Base-by-base conservation (phyloP, 2,113 vertebrate genomes). In the Eidolon helvum region DNA sequence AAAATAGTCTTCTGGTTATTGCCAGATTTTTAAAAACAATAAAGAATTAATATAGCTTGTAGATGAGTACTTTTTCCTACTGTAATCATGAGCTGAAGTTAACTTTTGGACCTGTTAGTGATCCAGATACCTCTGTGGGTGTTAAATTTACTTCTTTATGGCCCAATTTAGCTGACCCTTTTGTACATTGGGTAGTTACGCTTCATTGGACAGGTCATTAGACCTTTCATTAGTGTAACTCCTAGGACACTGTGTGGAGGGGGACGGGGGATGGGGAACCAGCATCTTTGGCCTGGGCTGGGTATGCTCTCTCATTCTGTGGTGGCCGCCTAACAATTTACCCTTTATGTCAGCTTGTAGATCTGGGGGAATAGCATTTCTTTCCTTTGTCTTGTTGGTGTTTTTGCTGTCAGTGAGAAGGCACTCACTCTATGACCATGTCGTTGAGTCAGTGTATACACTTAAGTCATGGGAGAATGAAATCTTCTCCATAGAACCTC, bases 121-220 rank as follows among this genome's bases (percentile, higher is more conserved):
- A 71, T 55, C 55, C 59, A 94, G 57, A 43, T 79, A 63, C 50
- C 19, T 94, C 61, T 87, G 48, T 95, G 87, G 45, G 61, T 94
- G 18, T 87, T 94, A 75, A 79, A 77, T 71, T 91, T 71, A 38
- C 24, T 53, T 89, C 48, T 97, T 97, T 71, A 95, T 95, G 79
- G 89, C 74, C 63, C 12, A 12, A 12, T 91, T 84, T 85, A 94
- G 75, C 50, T 65, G 57, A 84, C 50, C 45, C 33, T 97, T 72
- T 86, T 87, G 63, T 90, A 53, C 28, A 45, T 72, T 65, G 66
- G 43, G 48, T 43, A 65, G 59, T 94, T 75, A 84, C 1, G 18
- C 88, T 74, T 92, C 68, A 83, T 80, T 68, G 68, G 55, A 38
- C 59, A 93, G 82, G 68, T 89, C 72, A 38, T 96, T 93, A 94